Evolutionary conservation across 2,113 vertebrate species (phyloP).

Genomic region (Seriola aureovittata): DNA sequence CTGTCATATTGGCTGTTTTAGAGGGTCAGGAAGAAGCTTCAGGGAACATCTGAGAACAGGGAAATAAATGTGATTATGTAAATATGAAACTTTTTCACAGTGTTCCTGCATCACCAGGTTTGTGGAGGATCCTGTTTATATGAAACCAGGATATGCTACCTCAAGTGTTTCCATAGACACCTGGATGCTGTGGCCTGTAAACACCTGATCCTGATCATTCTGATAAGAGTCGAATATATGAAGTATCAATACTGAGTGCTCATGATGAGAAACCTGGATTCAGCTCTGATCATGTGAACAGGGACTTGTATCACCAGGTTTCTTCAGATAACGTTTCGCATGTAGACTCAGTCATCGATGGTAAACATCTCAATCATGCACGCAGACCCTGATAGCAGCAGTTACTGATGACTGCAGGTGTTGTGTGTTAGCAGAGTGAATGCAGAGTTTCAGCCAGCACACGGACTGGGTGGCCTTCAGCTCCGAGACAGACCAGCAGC

Average conservation of each 20-base stretch:
- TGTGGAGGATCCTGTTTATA: background rate
- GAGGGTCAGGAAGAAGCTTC: no score
- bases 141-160: background rate
- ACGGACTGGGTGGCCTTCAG: conserved; percentile 72
- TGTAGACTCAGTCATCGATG: background rate
- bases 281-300: background rate
- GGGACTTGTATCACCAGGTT: background rate
- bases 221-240: no score
- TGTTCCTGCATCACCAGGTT: background rate
- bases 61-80: no score
- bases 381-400: conserved; percentile 6
- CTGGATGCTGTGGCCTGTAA: no score
- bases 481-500: conserved; percentile 61
- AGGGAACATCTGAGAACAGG: no score
- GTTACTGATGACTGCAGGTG: conserved; percentile 35
- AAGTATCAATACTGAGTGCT: no score
- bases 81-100: no score
- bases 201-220: no score
- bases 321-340: background rate
- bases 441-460: background rate
- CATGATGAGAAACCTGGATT: background rate
- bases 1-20: no score
- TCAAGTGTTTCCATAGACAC: no score
- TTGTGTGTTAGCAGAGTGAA: conserved; percentile 34
- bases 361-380: conserved; percentile 11